Base-by-base conservation (phyloP, 2,797 vertebrate species). In the Florisuga fusca region DNA sequence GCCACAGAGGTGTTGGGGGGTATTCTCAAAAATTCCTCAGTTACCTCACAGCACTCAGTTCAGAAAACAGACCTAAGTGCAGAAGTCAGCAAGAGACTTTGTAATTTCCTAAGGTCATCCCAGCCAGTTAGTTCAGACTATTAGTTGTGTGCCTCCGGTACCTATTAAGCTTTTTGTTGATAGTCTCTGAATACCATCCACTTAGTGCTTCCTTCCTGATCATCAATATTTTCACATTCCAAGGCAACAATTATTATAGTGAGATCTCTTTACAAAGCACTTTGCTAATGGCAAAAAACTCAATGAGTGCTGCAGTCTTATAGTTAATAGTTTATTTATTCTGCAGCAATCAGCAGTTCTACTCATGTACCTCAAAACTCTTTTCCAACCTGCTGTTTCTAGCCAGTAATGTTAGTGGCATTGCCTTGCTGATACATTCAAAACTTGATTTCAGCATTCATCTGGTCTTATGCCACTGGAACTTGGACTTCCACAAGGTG, bases 51-150 rank as follows among this genome's bases (percentile, higher is more conserved):
- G 36, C 29, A 75, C 12, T 41, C 36, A n/a, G 26, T 68, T 84
- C 41, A 87, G 63, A 89, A 90, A 87, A 73, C 15, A 54, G 10
- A 15, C 15, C 75, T 53, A 78, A 72, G 38, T 19, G 18, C 3
- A 62, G 63, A 93, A 84, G 41, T 46, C 48, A 62, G 53, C 27
- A 73, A 87, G 58, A 82, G n/a, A 29, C 36, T 54, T 92, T 36
- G 21, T 45, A 84, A 45, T 89, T 50, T 90, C 25, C 12, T 58
- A 62, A 68, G 21, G 43, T 20, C 26, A 55, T 51, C 29, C 21
- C 38, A 75, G 34, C 2, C 66, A 88, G 25, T 68, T 68, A 69
- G 62, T 55, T 78, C 57, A 51, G n/a, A 58, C 51, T 84, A 43
- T 34, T 31, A 79, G 19, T 55, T 5, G 3, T n/a, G 34, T 45